Conservation (phyloP, 2,113 vertebrate species). For the Labeo catla region DNA sequence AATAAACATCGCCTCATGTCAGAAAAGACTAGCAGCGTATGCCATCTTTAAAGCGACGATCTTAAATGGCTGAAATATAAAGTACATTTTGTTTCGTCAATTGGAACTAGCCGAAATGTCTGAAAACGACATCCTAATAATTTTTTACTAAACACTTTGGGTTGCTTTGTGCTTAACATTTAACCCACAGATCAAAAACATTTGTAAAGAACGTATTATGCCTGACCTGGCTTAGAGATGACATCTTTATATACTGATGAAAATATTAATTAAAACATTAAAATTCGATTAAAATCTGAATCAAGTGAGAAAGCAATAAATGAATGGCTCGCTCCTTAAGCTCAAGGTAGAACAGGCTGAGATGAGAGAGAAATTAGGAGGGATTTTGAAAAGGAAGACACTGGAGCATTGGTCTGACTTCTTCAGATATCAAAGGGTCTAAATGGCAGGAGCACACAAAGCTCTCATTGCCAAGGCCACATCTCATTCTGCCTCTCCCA, state of each 20-base stretch:
- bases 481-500: background rate
- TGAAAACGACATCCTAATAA: background rate
- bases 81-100: constrained; percentile 6
- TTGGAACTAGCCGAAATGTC: background rate
- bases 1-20: constrained; percentile 13
- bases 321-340: background rate
- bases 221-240: background rate
- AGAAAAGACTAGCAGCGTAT: background rate
- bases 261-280: constrained; percentile 11
- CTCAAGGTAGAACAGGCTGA: background rate
- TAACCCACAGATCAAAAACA: background rate
- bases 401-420: constrained; percentile 9
- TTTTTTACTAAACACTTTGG: background rate
- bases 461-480: constrained; percentile 22
- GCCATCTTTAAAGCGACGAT: background rate
- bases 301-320: background rate
- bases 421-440: constrained; percentile 5
- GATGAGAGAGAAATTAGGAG: background rate
- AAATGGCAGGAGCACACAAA: background rate
- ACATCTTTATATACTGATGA: background rate
- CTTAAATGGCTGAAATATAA: background rate
- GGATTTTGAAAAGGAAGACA: constrained; percentile 6
- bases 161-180: background rate
- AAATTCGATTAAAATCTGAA: constrained; percentile 12
- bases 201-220: background rate